Evolutionary conservation across 35 echinoderm and acorn worm genomes (phyloP).

Genomic region (Amphiura filiformis): DNA sequence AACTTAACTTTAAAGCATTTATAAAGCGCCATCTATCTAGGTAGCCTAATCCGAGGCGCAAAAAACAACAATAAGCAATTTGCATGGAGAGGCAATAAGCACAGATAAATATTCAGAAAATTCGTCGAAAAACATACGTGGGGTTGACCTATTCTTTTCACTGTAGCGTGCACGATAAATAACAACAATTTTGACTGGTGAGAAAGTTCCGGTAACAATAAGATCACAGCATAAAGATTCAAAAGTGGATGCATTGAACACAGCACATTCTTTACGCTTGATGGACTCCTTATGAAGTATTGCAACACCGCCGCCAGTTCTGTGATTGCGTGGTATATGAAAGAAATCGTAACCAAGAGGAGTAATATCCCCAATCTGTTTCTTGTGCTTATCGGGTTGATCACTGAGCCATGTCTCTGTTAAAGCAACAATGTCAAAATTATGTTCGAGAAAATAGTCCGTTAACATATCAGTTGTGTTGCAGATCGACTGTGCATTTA

Average conservation of each 20-base stretch:
- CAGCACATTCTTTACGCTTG: not conserved
- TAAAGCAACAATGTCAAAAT: conserved; percentile 50
- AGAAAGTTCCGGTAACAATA: conserved; percentile 4
- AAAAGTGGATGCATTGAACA: not conserved
- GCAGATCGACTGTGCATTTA: conserved; percentile 15
- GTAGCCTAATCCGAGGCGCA: too few relatives aligned
- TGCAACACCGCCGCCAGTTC: conserved; percentile 52
- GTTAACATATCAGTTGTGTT: conserved; percentile 6
- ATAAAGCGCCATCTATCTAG: too few relatives aligned
- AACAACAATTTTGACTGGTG: conserved; percentile 35
- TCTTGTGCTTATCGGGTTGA: not conserved
- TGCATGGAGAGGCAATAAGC: conserved; percentile 16
- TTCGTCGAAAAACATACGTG: conserved; percentile 36
- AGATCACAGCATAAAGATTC: conserved; percentile 33
- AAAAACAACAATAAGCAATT: conserved; percentile 31
- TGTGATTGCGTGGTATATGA: conserved; percentile 30
- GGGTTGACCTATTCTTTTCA: not conserved
- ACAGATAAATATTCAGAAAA: conserved; percentile 25
- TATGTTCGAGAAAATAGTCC: conserved; percentile 17
- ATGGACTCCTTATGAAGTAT: conserved; percentile 35
- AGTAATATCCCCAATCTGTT: not conserved
- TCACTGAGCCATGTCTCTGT: conserved; percentile 61
- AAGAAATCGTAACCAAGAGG: conserved; percentile 30
- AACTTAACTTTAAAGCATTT: too few relatives aligned
- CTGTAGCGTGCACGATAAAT: conserved; percentile 36